A percentile compares a stretch with the other conserved stretches of the same genome.
Evolutionary conservation across 2,888 invertebrate genomes (phyloP).

Genomic region (Pachydiplax longipennis): DNA sequence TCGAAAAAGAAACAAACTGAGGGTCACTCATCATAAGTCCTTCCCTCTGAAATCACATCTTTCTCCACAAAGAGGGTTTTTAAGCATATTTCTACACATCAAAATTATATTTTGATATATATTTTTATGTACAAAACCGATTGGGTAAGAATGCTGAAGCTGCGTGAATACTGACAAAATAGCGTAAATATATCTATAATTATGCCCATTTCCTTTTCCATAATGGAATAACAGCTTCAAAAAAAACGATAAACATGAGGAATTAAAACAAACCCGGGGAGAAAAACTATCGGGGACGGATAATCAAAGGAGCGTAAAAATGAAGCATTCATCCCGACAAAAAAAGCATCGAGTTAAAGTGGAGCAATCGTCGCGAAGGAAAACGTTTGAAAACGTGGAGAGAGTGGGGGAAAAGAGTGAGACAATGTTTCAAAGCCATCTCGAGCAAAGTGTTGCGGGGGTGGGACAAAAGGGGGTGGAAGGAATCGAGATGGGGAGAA

Average conservation of each 20-base stretch:
- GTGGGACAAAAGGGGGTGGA: background rate
- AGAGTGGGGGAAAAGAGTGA: background rate
- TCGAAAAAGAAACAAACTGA: no score
- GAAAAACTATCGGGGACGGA: background rate
- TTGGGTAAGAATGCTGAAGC: no score
- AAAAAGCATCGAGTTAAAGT: conserved; percentile 26
- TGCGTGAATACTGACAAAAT: no score
- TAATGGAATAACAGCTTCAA: background rate
- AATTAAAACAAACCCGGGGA: background rate
- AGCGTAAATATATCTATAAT: background rate
- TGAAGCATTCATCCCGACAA: background rate
- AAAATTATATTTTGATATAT: no score
- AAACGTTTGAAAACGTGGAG: conserved; percentile 14
- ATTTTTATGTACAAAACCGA: no score
- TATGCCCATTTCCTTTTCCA: background rate
- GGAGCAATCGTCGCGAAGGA: conserved; percentile 9
- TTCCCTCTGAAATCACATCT: no score
- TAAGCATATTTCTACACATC: no score
- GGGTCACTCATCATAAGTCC: no score
- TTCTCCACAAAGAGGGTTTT: no score
- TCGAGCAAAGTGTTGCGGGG: background rate
- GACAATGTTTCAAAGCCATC: conserved; percentile 31
- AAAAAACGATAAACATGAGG: background rate
- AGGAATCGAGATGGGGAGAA: background rate
- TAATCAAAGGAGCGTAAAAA: conserved; percentile 1